These are phyloP conservation scores for Liolophura sinensis DNA, from an alignment of 1,140 invertebrate genomes.

Conservation along the genomic window DNA sequence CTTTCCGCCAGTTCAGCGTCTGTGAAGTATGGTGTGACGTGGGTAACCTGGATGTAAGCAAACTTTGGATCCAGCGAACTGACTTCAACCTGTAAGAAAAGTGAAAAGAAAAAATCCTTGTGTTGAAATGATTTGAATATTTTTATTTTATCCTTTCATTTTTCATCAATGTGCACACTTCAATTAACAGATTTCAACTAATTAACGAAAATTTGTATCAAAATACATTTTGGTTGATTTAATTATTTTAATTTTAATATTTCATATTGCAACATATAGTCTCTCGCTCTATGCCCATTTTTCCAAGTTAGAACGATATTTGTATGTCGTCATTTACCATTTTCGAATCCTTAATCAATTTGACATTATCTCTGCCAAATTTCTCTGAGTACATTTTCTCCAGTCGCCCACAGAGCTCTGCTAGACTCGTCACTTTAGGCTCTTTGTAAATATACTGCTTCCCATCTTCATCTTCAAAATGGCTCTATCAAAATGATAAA, in stretches of 20 bases:
- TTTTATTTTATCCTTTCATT: too few species aligned
- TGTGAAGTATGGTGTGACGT: conserved; percentile 79
- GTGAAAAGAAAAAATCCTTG: background rate
- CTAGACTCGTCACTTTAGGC: conserved; percentile 88
- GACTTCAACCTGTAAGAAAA: conserved; percentile 70
- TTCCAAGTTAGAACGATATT: too few species aligned
- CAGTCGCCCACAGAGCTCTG: conserved; percentile 87
- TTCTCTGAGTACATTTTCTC: conserved; percentile 75
- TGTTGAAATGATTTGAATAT: background rate
- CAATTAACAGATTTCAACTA: too few species aligned
- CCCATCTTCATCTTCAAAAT: conserved; percentile 87
- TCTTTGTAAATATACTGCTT: conserved; percentile 95
- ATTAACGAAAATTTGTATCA: too few species aligned
- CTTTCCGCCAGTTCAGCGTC: conserved; percentile 65
- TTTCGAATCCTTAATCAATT: conserved; percentile 90
- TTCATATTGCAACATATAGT: too few species aligned
- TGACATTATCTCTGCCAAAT: conserved; percentile 81
- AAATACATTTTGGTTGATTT: too few species aligned
- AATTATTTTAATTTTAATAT: too few species aligned
- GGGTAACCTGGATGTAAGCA: conserved; percentile 91
- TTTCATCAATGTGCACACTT: too few species aligned
- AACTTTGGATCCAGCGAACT: conserved; percentile 78
- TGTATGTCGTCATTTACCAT: conserved; percentile 63
- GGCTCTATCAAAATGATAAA: conserved; percentile 31
- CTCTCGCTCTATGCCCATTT: too few species aligned